Conservation (phyloP, 2,113 vertebrate species). For the Myotis davidii region DNA sequence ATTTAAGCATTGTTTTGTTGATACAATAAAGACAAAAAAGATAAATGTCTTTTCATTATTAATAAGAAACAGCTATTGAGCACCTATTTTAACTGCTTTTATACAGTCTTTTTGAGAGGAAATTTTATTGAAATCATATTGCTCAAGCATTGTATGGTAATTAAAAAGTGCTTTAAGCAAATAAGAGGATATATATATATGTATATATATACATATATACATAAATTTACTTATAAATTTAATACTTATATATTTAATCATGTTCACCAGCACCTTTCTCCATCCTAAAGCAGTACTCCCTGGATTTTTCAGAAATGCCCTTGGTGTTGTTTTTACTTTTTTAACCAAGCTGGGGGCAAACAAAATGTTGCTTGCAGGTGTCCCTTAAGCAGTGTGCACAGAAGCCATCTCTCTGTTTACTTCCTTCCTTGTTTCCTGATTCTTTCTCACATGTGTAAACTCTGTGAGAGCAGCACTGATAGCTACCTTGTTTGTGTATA, state of each 20-base stretch:
- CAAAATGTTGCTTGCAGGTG: background rate
- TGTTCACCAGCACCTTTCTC: background rate
- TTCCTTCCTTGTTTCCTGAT: no score
- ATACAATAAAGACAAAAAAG: constrained; percentile 12
- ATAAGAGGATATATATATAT: background rate
- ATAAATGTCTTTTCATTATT: background rate
- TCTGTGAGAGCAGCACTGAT: no score
- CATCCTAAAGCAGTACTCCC: background rate
- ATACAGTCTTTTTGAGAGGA: background rate
- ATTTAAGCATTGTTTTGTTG: background rate
- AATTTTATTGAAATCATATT: background rate
- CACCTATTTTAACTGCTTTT: background rate
- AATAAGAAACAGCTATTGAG: background rate
- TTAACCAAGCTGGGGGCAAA: background rate
- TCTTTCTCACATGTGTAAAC: background rate
- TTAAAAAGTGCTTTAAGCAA: background rate
- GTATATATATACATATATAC: background rate
- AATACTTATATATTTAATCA: background rate
- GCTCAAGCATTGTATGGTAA: background rate
- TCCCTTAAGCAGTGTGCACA: background rate
- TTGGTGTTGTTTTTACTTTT: background rate
- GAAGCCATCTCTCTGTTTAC: background rate
- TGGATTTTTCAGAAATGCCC: background rate
- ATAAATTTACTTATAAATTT: background rate
- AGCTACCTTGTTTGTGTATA: fast-evolving